These are phyloP conservation scores for Peromyscus californicus DNA, from an alignment of 2,113 vertebrate genomes.

Conservation along the genomic window DNA sequence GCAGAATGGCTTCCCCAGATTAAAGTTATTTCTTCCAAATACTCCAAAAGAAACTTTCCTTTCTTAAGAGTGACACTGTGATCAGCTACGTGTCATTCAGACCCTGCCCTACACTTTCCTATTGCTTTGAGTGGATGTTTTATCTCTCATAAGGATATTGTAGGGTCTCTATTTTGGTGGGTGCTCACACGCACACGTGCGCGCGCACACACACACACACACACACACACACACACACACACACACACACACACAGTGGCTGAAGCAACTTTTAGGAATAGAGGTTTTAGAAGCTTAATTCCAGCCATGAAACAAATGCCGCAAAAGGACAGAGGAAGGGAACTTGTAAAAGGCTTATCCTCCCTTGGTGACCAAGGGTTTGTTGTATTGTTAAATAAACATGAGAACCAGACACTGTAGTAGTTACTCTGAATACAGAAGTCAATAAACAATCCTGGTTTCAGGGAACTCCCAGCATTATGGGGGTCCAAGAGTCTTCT, in stretches of 20 bases:
- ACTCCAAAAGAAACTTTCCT: neutral
- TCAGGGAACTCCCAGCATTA: neutral
- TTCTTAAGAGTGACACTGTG: neutral
- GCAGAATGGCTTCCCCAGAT: constrained; percentile 9
- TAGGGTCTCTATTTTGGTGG: constrained; percentile 12
- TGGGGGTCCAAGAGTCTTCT: neutral
- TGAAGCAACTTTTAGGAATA: neutral
- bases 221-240: neutral
- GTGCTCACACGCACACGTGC: neutral
- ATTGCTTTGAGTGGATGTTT: constrained; percentile 13
- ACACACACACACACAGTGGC: neutral
- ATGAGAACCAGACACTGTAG: neutral
- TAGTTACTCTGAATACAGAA: neutral
- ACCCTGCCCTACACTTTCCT: neutral
- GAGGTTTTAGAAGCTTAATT: constrained; percentile 58
- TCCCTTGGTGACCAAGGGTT: constrained; percentile 52
- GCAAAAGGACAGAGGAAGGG: constrained; percentile 60
- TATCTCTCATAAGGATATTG: neutral
- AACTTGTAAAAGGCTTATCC: constrained; percentile 57
- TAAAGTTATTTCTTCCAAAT: neutral
- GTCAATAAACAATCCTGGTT: neutral
- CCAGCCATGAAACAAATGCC: constrained; percentile 42
- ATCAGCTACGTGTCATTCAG: neutral
- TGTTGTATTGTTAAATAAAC: constrained; percentile 48
- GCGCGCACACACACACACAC: neutral